Conservation (phyloP, 2,888 invertebrate species). For the Parnassius smintheus region DNA sequence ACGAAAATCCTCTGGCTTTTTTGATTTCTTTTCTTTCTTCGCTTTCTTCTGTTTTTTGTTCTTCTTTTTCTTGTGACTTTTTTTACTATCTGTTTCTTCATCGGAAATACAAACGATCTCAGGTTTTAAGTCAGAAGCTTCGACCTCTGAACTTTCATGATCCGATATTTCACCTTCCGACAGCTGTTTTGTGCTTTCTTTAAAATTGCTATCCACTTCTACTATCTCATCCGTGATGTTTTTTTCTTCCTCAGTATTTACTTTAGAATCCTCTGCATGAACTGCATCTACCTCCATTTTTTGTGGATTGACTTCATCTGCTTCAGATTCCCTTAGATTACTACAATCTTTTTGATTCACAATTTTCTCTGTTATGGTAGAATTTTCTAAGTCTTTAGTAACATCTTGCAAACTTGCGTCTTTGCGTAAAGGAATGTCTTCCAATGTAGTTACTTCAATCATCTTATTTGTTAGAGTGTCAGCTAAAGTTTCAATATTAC, state of each 20-base stretch:
- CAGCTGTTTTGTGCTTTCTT: conserved; percentile 37
- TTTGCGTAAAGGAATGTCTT: background rate
- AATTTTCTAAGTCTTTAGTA: conserved; percentile 1
- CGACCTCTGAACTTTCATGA: conserved; percentile 59
- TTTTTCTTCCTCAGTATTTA: conserved; percentile 7
- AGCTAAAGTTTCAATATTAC: background rate
- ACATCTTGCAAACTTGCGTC: background rate
- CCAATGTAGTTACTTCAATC: background rate
- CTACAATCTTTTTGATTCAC: background rate
- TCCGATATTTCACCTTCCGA: conserved; percentile 65
- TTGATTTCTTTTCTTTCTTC: conserved; percentile 51
- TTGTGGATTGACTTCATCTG: background rate
- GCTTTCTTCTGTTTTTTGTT: conserved; percentile 65
- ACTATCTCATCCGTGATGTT: background rate
- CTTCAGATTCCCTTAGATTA: background rate
- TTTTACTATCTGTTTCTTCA: conserved; percentile 50
- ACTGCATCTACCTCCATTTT: background rate
- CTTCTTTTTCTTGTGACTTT: conserved; percentile 55
- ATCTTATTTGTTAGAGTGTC: conserved; percentile 3
- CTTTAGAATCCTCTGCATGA: conserved; percentile 30
- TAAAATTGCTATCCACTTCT: conserved; percentile 26
- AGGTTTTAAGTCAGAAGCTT: conserved; percentile 54
- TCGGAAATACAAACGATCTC: conserved; percentile 80
- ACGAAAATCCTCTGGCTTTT: conserved; percentile 57
- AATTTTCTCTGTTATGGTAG: background rate